phyloP scores from a whole-genome alignment of 2,888 invertebrate species.

The Agonopterix heracliana region DNA sequence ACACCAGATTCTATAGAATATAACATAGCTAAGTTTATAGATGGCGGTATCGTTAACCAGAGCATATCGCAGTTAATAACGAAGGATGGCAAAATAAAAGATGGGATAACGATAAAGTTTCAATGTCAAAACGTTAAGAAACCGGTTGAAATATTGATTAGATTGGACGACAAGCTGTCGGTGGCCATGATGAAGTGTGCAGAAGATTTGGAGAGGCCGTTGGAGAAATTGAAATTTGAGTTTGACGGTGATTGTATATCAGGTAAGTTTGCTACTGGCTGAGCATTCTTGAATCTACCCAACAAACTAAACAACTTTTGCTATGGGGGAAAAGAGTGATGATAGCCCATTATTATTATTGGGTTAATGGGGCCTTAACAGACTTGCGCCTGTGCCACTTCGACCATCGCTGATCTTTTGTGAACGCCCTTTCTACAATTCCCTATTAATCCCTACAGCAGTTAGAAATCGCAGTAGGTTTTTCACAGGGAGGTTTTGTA shows the following conservation, averaged over 20 bases:
- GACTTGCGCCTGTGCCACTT: too few species aligned
- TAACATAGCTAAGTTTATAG: conserved; percentile 60
- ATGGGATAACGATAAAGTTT: conserved; percentile 56
- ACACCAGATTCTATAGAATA: conserved; percentile 60
- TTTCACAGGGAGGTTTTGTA: too few species aligned
- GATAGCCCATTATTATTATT: too few species aligned
- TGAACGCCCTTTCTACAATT: too few species aligned
- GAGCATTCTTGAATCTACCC: background rate
- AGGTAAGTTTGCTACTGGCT: conserved; percentile 28
- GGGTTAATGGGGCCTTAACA: too few species aligned
- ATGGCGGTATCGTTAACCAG: conserved; percentile 55
- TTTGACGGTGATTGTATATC: conserved; percentile 73
- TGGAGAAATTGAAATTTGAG: conserved; percentile 59
- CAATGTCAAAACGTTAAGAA: conserved; percentile 60
- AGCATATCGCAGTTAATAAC: conserved; percentile 30
- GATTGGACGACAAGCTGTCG: conserved; percentile 42
- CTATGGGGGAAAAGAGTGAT: background rate
- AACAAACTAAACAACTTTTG: too few species aligned
- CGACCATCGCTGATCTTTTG: too few species aligned
- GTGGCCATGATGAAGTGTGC: conserved; percentile 64
- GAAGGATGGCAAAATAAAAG: conserved; percentile 9
- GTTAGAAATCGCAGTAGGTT: too few species aligned
- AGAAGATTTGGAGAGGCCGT: conserved; percentile 50
- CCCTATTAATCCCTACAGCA: too few species aligned
- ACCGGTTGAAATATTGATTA: conserved; percentile 40